Evolutionary conservation across 2,113 vertebrate genomes (phyloP).

Genomic region (Bungarus multicinctus): DNA sequence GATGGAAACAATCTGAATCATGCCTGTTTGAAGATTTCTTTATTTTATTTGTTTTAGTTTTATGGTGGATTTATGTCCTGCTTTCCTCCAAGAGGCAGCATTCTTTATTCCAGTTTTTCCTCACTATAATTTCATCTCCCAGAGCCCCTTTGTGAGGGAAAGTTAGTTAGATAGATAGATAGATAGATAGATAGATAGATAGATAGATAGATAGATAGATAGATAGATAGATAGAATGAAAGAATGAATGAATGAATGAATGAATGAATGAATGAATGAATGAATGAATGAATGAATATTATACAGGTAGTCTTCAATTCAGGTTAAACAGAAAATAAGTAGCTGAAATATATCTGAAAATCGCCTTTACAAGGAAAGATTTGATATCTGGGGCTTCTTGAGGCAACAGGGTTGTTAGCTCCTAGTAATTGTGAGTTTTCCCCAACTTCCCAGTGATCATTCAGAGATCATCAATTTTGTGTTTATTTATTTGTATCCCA

Average conservation of each 20-base stretch:
- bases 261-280: too few species aligned
- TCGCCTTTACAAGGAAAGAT: background rate
- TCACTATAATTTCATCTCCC: background rate
- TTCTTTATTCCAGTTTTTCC: background rate
- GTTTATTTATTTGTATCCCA: background rate
- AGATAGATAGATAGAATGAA: too few species aligned
- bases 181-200: too few species aligned
- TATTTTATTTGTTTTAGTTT: background rate
- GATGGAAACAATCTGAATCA: background rate
- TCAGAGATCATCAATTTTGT: background rate
- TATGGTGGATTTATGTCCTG: background rate
- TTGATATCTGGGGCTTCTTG: background rate
- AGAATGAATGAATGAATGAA: too few species aligned
- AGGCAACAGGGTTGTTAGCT: background rate
- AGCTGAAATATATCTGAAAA: background rate
- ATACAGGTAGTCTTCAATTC: background rate
- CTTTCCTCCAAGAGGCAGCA: background rate
- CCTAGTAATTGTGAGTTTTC: background rate
- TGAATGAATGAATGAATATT: too few species aligned
- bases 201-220: too few species aligned
- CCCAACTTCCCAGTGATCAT: background rate
- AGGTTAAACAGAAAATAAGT: background rate
- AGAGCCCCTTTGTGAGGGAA: background rate
- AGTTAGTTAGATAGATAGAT: background rate
- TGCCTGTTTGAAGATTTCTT: accelerated